A percentile compares a stretch with the other conserved stretches of the same genome.
These are phyloP conservation scores for Corvus hawaiiensis DNA, from an alignment of 2,113 vertebrate species.

Conservation along the genomic window DNA sequence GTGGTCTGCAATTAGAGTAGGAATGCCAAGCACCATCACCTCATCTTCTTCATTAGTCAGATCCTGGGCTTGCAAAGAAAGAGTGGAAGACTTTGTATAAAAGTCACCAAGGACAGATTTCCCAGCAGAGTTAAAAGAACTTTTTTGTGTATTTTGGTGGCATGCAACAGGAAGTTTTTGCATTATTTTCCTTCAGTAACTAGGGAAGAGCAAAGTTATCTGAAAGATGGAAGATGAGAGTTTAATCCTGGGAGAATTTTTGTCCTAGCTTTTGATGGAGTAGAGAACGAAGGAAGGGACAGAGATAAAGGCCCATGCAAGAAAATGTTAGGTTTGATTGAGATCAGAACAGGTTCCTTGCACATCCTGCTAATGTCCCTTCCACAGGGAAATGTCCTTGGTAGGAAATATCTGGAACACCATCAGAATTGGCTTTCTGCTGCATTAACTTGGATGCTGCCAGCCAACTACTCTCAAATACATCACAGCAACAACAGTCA, in stretches of 20 bases:
- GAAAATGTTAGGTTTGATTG: neutral
- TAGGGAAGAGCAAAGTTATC: neutral
- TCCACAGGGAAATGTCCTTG: neutral
- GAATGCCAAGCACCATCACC: neutral
- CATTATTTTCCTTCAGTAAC: neutral
- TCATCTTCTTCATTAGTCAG: neutral
- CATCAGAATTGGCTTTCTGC: neutral
- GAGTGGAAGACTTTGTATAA: neutral
- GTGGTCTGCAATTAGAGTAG: neutral
- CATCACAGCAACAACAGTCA: neutral
- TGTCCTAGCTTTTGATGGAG: neutral
- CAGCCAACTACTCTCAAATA: neutral
- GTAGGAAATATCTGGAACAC: neutral
- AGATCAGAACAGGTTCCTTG: neutral
- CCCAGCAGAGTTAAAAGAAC: neutral
- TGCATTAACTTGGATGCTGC: neutral
- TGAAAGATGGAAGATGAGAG: neutral
- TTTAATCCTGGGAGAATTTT: neutral
- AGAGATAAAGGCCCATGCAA: neutral
- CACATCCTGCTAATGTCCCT: neutral
- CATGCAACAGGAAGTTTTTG: neutral
- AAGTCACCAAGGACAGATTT: neutral
- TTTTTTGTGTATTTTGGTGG: neutral
- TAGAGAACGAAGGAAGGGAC: neutral
- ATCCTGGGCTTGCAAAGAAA: neutral